These are phyloP conservation scores for Drosophila bunnanda DNA, from an alignment of 2,888 invertebrate species.

Conservation along the genomic window DNA sequence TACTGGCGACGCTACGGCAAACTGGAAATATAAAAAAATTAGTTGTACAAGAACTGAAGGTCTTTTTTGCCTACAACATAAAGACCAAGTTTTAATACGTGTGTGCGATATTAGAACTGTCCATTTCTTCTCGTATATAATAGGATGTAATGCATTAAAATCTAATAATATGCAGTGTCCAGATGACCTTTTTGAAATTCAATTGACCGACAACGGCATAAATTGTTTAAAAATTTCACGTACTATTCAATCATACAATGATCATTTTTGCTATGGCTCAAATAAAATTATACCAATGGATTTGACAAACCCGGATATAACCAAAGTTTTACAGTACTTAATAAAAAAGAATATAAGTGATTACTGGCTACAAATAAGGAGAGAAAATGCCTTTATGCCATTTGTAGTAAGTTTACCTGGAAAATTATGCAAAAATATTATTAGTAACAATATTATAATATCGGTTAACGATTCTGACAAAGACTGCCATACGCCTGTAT, in stretches of 20 bases:
- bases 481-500: slow-evolving; percentile 60
- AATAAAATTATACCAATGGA: slow-evolving; percentile 50
- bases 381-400: slow-evolving; percentile 75
- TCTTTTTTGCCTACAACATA: slow-evolving; percentile 57
- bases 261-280: slow-evolving; percentile 75
- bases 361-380: slow-evolving; percentile 86
- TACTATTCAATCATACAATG: slow-evolving; percentile 67
- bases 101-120: slow-evolving; percentile 61
- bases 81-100: slow-evolving; percentile 51
- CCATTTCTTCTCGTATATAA: slow-evolving; percentile 53
- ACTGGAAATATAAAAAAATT: slow-evolving; percentile 61
- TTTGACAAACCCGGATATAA: slow-evolving; percentile 16
- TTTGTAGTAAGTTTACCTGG: slow-evolving; percentile 85
- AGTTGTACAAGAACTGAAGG: slow-evolving; percentile 57
- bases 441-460: slow-evolving; percentile 48
- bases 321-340: slow-evolving; percentile 36
- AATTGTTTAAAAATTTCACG: slow-evolving; percentile 82
- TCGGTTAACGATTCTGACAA: slow-evolving; percentile 57
- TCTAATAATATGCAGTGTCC: slow-evolving; percentile 68
- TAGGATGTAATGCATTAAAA: slow-evolving; percentile 42
- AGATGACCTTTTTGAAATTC: slow-evolving; percentile 70
- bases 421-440: slow-evolving; percentile 74
- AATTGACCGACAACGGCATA: slow-evolving; percentile 20
- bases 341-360: slow-evolving; percentile 47
- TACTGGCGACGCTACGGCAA: slow-evolving; percentile 16